A percentile compares a stretch with the other conserved stretches of the same genome.
These are phyloP conservation scores for Tenthredo distinguenda DNA, from an alignment of 2,888 invertebrate species.

Conservation along the genomic window DNA sequence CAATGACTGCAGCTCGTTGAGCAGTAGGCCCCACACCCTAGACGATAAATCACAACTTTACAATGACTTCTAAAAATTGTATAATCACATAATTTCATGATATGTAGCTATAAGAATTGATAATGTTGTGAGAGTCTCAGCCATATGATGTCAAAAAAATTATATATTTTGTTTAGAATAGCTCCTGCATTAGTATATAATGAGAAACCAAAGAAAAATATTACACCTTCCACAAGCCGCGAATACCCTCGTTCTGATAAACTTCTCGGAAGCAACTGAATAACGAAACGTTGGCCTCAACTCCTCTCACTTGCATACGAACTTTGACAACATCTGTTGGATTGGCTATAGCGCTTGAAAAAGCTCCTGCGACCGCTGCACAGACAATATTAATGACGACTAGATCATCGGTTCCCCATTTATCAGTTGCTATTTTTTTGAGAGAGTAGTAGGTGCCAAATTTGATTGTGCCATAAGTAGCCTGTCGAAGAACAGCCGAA, in stretches of 20 bases:
- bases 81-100: not conserved
- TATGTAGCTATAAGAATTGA: not conserved
- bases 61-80: not conserved
- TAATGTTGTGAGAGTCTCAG: not conserved
- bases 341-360: conserved; percentile 96
- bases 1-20: conserved; percentile 95
- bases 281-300: conserved; percentile 78
- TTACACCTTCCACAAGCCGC: conserved; percentile 92
- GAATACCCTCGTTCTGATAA: conserved; percentile 89
- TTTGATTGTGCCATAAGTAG: conserved; percentile 97
- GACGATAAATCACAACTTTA: conserved; percentile 8
- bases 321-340: conserved; percentile 98
- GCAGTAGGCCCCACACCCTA: conserved; percentile 95
- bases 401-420: conserved; percentile 75
- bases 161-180: not conserved
- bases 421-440: conserved; percentile 82
- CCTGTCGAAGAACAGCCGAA: conserved; percentile 95
- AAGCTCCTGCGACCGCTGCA: conserved; percentile 92
- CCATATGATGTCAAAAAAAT: not conserved
- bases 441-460: conserved; percentile 97
- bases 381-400: conserved; percentile 85
- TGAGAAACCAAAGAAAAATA: not conserved
- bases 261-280: conserved; percentile 91
- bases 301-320: conserved; percentile 90
- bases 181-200: not conserved